phyloP scores from a whole-genome alignment of 2,797 vertebrate genomes.

The Taeniopygia guttata region DNA sequence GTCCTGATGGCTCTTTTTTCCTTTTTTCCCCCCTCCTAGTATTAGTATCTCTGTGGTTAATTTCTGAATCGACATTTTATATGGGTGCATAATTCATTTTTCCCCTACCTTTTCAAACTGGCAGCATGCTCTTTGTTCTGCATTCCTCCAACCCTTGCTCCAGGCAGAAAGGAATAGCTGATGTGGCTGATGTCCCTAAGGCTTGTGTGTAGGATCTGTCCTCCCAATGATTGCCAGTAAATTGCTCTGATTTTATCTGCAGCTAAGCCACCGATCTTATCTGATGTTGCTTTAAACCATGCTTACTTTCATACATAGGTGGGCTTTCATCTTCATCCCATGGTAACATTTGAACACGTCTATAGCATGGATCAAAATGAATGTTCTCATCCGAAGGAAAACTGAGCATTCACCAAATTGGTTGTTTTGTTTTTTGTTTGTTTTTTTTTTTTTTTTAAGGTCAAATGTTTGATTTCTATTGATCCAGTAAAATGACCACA shows the following conservation, averaged over 20 bases:
- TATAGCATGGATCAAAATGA: not conserved
- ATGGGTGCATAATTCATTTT: too few species aligned
- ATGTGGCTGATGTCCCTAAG: not conserved
- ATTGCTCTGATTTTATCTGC: slow-evolving; percentile 39
- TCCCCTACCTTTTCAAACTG: not conserved
- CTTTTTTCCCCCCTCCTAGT: fast-evolving
- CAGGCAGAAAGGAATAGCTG: not conserved
- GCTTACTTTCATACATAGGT: not conserved
- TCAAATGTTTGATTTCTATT: not conserved
- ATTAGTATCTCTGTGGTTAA: not conserved
- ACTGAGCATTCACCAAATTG: not conserved
- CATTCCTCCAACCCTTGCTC: not conserved
- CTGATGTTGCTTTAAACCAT: not conserved
- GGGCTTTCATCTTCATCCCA: not conserved
- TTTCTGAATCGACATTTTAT: not conserved
- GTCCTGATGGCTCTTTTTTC: not conserved
- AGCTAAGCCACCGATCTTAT: not conserved
- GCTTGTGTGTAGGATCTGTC: not conserved
- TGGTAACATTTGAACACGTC: not conserved
- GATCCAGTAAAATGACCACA: not conserved
- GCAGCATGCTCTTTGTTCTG: not conserved
- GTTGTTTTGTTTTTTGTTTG: not conserved
- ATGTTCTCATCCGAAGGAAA: not conserved
- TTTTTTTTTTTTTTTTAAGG: not conserved
- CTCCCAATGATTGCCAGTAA: not conserved